These are phyloP conservation scores for Crotalus helleri DNA, from an alignment of 2,113 vertebrate species.

Conservation along the genomic window DNA sequence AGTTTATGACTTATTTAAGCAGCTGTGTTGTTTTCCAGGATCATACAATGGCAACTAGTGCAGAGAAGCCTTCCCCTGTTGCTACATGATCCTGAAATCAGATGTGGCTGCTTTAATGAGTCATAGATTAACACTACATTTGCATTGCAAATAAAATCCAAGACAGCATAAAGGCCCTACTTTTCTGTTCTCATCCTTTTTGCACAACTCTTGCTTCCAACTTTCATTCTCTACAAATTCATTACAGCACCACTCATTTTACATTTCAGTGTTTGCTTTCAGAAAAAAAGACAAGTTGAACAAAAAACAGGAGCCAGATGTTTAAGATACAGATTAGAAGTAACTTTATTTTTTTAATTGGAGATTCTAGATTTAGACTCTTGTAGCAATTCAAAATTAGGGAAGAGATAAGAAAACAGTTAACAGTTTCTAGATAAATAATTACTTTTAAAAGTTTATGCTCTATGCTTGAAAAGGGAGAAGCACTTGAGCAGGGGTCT, in stretches of 20 bases:
- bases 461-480: neutral
- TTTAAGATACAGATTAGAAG: neutral
- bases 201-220: neutral
- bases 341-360: neutral
- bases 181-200: neutral
- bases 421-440: neutral
- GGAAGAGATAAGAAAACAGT: neutral
- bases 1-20: neutral
- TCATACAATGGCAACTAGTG: neutral
- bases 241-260: neutral
- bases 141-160: neutral
- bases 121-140: neutral
- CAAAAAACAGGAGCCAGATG: neutral
- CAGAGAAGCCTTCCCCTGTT: neutral
- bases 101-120: neutral
- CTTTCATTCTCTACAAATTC: neutral
- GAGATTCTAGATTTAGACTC: neutral
- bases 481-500: neutral
- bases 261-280: neutral
- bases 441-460: neutral
- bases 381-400: neutral
- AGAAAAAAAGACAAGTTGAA: neutral
- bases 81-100: neutral
- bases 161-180: neutral
- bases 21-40: neutral